phyloP scores from a whole-genome alignment of 2,888 invertebrate species.

The Tetanocera ferruginea region DNA sequence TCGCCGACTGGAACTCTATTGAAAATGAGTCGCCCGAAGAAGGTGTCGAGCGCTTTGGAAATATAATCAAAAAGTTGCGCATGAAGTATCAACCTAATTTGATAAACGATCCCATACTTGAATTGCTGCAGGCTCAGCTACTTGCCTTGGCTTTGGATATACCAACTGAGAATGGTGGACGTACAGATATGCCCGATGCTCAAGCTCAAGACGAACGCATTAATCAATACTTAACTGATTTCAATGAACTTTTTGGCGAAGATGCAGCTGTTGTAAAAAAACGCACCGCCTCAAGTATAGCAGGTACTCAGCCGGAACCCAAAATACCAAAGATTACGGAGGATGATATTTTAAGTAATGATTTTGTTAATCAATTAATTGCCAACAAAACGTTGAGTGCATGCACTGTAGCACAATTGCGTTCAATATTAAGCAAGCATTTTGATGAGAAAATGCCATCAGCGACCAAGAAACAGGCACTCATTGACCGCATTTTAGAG shows the following conservation, averaged over 20 bases:
- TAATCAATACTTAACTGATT: conserved; percentile 54
- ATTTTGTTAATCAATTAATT: conserved; percentile 53
- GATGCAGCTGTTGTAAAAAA: conserved; percentile 54
- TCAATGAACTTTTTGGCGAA: conserved; percentile 55
- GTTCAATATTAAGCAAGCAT: conserved; percentile 53
- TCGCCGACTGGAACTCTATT: conserved; percentile 66
- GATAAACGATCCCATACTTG: conserved; percentile 78
- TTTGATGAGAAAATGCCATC: conserved; percentile 50
- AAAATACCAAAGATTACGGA: conserved; percentile 57
- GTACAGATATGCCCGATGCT: conserved; percentile 59
- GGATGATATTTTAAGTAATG: conserved; percentile 49
- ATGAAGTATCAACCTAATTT: conserved; percentile 75
- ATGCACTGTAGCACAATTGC: conserved; percentile 57
- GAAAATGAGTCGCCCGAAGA: conserved; percentile 64
- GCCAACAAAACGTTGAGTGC: conserved; percentile 47
- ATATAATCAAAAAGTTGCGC: conserved; percentile 73
- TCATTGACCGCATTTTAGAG: conserved; percentile 52
- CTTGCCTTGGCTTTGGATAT: conserved; percentile 78
- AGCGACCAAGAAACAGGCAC: conserved; percentile 49
- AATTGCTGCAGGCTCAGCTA: conserved; percentile 75
- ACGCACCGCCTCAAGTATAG: conserved; percentile 46
- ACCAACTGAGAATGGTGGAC: conserved; percentile 70
- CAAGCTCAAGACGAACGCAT: conserved; percentile 63
- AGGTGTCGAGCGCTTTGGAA: conserved; percentile 73
- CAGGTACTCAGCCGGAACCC: conserved; percentile 37